Evolutionary conservation across 2,113 vertebrate species (phyloP).

Genomic region (Paedocypris sp.): DNA sequence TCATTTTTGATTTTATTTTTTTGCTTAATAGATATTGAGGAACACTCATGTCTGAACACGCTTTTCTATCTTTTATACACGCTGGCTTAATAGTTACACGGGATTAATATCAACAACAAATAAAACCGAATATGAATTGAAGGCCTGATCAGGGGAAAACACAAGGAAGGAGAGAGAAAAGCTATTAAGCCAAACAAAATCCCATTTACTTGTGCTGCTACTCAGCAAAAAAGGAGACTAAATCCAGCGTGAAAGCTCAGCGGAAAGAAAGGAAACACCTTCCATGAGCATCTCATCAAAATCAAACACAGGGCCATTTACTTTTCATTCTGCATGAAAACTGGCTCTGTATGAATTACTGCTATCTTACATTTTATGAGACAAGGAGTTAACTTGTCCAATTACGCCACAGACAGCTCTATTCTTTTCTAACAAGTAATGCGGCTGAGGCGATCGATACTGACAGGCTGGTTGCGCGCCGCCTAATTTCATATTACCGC

Average conservation of each 20-base stretch:
- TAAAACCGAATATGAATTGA: not conserved
- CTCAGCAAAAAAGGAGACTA: slow-evolving; percentile 25
- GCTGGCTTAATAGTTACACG: not conserved
- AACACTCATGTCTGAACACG: not conserved
- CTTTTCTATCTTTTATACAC: not conserved
- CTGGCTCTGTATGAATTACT: slow-evolving; percentile 77
- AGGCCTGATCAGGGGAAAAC: not conserved
- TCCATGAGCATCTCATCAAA: slow-evolving; percentile 57
- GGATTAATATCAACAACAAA: slow-evolving; percentile 2
- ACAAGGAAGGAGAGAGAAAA: not conserved
- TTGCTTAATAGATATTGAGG: no score
- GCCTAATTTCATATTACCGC: slow-evolving; percentile 98
- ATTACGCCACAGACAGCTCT: slow-evolving; percentile 98
- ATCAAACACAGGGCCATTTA: slow-evolving; percentile 67
- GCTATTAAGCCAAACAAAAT: slow-evolving; percentile 7
- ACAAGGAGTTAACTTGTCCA: slow-evolving; percentile 99
- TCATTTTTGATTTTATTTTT: no score
- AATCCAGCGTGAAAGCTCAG: slow-evolving; percentile 14
- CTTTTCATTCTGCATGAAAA: slow-evolving; percentile 62
- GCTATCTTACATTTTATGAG: slow-evolving; percentile 94
- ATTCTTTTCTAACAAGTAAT: slow-evolving; percentile 99
- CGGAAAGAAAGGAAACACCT: slow-evolving; percentile 25
- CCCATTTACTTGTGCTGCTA: slow-evolving; percentile 26
- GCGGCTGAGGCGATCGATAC: slow-evolving; percentile 96
- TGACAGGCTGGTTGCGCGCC: slow-evolving; percentile 84